phyloP scores from a whole-genome alignment of 2,113 vertebrate genomes.

The Elanus axillaris region DNA sequence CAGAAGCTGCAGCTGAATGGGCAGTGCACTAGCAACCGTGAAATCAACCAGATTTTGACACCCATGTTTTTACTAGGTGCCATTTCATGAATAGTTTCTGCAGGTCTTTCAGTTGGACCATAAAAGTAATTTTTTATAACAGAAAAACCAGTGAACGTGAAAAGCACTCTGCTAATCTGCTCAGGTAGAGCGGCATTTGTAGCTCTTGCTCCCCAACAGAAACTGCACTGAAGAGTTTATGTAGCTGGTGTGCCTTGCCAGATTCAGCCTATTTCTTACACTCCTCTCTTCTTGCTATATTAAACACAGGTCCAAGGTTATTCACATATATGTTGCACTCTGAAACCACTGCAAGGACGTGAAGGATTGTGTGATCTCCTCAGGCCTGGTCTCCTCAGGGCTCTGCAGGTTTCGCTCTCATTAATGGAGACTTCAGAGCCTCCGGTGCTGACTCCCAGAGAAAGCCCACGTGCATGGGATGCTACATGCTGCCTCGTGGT shows the following conservation, averaged over 20 bases:
- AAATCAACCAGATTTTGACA: not conserved
- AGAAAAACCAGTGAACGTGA: not conserved
- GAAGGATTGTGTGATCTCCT: not conserved
- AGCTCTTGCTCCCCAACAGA: not conserved
- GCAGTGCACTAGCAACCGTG: rapidly evolving
- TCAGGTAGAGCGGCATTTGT: not conserved
- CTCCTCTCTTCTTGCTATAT: not conserved
- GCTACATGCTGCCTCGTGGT: not conserved
- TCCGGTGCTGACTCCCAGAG: not conserved
- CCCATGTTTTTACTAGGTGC: not conserved
- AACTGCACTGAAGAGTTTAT: not conserved
- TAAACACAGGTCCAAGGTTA: not conserved
- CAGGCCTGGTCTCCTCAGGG: not conserved
- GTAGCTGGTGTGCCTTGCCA: not conserved
- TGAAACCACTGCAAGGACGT: rapidly evolving
- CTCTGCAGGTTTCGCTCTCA: not conserved
- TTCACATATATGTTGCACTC: not conserved
- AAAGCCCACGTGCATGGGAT: too few species aligned
- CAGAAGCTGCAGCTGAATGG: not conserved
- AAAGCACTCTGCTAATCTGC: not conserved
- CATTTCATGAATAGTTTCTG: not conserved
- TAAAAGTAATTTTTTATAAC: not conserved
- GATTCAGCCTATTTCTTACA: not conserved
- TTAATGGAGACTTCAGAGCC: not conserved
- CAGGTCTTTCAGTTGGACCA: not conserved